Evolutionary conservation across 2,888 invertebrate species (phyloP).

Genomic region (Notodonta ziczac): DNA sequence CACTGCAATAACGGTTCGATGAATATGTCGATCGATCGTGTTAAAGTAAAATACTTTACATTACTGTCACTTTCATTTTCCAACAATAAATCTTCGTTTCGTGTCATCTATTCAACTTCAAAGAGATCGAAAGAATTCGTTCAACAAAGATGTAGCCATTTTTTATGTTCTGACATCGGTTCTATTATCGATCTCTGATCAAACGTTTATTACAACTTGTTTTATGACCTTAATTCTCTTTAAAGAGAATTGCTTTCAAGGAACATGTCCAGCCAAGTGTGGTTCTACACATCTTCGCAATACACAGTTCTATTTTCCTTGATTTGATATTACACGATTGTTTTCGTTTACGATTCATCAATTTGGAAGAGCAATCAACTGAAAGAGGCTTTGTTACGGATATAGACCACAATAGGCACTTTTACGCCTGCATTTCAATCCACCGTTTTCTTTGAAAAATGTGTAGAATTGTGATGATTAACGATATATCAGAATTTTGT

Average conservation of each 20-base stretch:
- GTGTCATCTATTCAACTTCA: slow-evolving; percentile 1
- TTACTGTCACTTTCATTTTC: slow-evolving; percentile 3
- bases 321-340: slow-evolving; percentile 55
- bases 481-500: slow-evolving; percentile 37
- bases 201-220: slow-evolving; percentile 33
- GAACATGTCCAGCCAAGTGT: slow-evolving; percentile 29
- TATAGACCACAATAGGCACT: slow-evolving; percentile 58
- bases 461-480: slow-evolving; percentile 38
- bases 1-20: slow-evolving; percentile 14
- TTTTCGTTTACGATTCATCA: slow-evolving; percentile 61
- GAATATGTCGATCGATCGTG: slow-evolving; percentile 16
- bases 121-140: slow-evolving; percentile 9
- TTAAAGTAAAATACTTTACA: slow-evolving; percentile 3
- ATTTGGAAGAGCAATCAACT: slow-evolving; percentile 55
- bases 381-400: slow-evolving; percentile 60
- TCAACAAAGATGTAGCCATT: slow-evolving; percentile 14
- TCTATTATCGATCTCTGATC: slow-evolving; percentile 26
- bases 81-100: slow-evolving; percentile 1
- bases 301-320: slow-evolving; percentile 40
- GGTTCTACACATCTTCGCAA: slow-evolving; percentile 30
- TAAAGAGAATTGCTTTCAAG: slow-evolving; percentile 33
- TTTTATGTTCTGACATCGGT: slow-evolving; percentile 14
- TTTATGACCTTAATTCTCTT: slow-evolving; percentile 38
- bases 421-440: slow-evolving; percentile 58
- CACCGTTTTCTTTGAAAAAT: slow-evolving; percentile 35